These are phyloP conservation scores for Chaenogobius annularis DNA, from an alignment of 2,113 vertebrate species.

Conservation along the genomic window DNA sequence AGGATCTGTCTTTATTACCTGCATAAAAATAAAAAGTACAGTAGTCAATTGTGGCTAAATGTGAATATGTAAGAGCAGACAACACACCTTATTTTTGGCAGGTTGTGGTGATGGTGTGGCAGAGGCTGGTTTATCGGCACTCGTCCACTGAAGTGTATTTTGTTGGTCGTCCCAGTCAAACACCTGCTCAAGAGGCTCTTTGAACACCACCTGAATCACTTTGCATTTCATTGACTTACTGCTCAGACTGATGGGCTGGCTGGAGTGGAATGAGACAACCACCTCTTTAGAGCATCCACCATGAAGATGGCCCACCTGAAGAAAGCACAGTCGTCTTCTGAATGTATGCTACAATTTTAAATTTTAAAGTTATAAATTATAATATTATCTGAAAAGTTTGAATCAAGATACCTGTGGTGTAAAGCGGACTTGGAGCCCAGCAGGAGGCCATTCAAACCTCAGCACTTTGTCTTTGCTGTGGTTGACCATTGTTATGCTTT, in stretches of 20 bases:
- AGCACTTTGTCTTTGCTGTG: slow-evolving; percentile 73
- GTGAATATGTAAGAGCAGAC: background rate
- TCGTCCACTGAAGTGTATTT: slow-evolving; percentile 74
- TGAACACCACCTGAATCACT: slow-evolving; percentile 78
- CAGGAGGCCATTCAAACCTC: slow-evolving; percentile 84
- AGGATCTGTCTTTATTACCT: slow-evolving; percentile 78
- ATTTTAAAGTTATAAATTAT: background rate
- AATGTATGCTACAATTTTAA: background rate
- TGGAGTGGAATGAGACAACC: slow-evolving; percentile 79
- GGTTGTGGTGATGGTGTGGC: slow-evolving; percentile 30
- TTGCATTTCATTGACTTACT: slow-evolving; percentile 75
- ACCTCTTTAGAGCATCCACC: slow-evolving; percentile 84
- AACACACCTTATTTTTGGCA: slow-evolving; percentile 76
- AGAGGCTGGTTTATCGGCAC: background rate
- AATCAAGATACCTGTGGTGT: slow-evolving; percentile 76
- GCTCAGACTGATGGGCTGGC: slow-evolving; percentile 64
- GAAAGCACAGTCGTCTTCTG: background rate
- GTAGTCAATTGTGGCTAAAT: background rate
- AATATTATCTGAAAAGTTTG: background rate
- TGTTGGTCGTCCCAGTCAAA: slow-evolving; percentile 85
- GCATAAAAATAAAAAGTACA: slow-evolving; percentile 11
- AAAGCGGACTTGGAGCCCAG: slow-evolving; percentile 67
- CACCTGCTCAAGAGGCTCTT: slow-evolving; percentile 77
- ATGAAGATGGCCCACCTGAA: slow-evolving; percentile 87
- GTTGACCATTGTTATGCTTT: slow-evolving; percentile 85